phyloP scores from a whole-genome alignment of 2,888 invertebrate genomes.

The Thecocarcelia acutangulata region DNA sequence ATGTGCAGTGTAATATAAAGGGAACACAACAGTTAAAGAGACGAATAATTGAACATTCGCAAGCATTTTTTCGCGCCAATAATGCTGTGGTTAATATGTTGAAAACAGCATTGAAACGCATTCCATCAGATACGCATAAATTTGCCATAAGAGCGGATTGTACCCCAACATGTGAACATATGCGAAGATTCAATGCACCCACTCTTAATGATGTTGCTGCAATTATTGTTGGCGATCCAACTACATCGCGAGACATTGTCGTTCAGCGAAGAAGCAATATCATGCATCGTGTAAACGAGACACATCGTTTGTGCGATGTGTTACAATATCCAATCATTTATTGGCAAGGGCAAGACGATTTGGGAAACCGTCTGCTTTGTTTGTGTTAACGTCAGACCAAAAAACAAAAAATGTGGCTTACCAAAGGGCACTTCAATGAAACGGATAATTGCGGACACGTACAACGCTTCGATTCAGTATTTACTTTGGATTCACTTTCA shows the following conservation, averaged over 20 bases:
- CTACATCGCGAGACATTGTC: slow-evolving; percentile 71
- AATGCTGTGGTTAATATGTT: neutral
- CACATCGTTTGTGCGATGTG: slow-evolving; percentile 71
- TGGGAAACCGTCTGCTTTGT: too few species aligned
- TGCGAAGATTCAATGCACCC: neutral
- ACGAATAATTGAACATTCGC: neutral
- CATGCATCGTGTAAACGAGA: slow-evolving; percentile 70
- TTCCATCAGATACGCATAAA: neutral
- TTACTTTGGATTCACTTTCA: too few species aligned
- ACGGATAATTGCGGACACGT: too few species aligned
- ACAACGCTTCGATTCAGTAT: too few species aligned
- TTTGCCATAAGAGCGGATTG: neutral
- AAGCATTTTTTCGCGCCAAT: neutral
- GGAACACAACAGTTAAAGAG: too few species aligned
- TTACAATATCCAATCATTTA: slow-evolving; percentile 47
- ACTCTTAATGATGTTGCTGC: neutral
- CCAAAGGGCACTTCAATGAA: too few species aligned
- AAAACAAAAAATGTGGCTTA: too few species aligned
- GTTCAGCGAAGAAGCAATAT: slow-evolving; percentile 64
- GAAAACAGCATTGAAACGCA: neutral
- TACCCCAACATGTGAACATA: neutral
- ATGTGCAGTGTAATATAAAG: too few species aligned
- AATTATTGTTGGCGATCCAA: neutral
- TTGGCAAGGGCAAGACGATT: slow-evolving; percentile 74
- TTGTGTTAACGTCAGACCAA: too few species aligned